A percentile compares a stretch with the other conserved stretches of the same genome.
phyloP scores from a whole-genome alignment of 2,797 vertebrate genomes.

The Sphaeramia orbicularis region DNA sequence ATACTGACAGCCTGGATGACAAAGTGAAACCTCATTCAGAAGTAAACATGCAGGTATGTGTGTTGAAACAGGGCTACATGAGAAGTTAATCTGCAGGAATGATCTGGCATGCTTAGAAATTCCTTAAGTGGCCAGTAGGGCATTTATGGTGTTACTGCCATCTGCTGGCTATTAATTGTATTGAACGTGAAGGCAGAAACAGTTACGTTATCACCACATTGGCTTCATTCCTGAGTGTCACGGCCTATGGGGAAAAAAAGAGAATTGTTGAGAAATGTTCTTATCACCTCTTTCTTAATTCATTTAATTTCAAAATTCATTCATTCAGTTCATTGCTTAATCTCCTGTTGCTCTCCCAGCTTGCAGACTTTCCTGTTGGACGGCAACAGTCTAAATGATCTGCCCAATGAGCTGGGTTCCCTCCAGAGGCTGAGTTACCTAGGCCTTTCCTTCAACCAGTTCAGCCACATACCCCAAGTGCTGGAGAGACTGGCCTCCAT shows the following conservation, averaged over 20 bases:
- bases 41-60: constrained; percentile 44
- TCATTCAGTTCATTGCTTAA: not conserved
- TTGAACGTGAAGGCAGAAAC: not conserved
- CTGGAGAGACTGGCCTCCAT: constrained; percentile 90
- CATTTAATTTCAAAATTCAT: not conserved
- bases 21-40: constrained; percentile 22
- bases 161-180: constrained; percentile 63
- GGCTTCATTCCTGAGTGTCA: not conserved
- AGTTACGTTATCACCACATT: not conserved
- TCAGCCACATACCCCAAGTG: constrained; percentile 90
- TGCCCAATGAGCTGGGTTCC: constrained; percentile 91
- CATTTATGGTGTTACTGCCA: constrained; percentile 64
- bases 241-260: not conserved
- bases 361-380: constrained; percentile 97
- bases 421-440: constrained; percentile 92
- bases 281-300: not conserved
- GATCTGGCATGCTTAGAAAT: constrained; percentile 74
- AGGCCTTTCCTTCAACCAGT: constrained; percentile 96
- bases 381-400: constrained; percentile 93
- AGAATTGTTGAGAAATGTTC: not conserved
- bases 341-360: constrained; percentile 73
- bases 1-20: constrained; percentile 16
- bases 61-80: constrained; percentile 35
- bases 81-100: constrained; percentile 71
- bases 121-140: constrained; percentile 69